These are phyloP conservation scores for Ibidorhyncha struthersii DNA, from an alignment of 2,113 vertebrate species.

Conservation along the genomic window DNA sequence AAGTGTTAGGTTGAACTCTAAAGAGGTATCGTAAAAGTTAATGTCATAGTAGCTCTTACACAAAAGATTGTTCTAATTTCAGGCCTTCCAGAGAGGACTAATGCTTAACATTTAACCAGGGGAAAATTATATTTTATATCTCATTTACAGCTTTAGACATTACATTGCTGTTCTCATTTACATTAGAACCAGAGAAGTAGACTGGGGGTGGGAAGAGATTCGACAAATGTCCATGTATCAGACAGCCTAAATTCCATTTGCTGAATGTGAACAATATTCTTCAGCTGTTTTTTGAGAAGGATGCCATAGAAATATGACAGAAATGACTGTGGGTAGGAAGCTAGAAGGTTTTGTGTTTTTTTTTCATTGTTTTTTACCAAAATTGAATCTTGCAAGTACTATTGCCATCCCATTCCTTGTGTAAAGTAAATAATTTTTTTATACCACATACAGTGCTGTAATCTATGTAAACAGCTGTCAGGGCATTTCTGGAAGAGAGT, in stretches of 20 bases:
- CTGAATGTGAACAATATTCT: neutral
- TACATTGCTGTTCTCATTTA: too few relatives aligned
- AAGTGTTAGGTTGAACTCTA: neutral
- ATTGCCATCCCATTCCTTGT: neutral
- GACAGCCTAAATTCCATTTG: neutral
- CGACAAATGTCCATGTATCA: neutral
- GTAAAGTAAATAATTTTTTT: neutral
- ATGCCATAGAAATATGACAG: neutral
- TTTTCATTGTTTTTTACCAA: neutral
- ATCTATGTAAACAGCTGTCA: neutral
- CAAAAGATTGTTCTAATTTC: neutral
- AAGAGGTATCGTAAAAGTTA: constrained; percentile 2
- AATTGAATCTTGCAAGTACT: neutral
- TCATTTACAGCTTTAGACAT: constrained; percentile 24
- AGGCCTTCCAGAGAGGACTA: neutral
- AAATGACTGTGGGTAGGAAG: neutral
- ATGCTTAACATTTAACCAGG: neutral
- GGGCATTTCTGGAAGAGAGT: neutral
- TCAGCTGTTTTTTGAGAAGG: neutral
- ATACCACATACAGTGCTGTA: neutral
- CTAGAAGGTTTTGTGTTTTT: neutral
- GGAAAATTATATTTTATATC: neutral
- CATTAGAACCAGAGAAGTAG: neutral
- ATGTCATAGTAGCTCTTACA: neutral
- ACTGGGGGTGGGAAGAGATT: neutral